phyloP scores from a whole-genome alignment of 2,797 vertebrate species.

The Paramormyrops hopkinsi region DNA sequence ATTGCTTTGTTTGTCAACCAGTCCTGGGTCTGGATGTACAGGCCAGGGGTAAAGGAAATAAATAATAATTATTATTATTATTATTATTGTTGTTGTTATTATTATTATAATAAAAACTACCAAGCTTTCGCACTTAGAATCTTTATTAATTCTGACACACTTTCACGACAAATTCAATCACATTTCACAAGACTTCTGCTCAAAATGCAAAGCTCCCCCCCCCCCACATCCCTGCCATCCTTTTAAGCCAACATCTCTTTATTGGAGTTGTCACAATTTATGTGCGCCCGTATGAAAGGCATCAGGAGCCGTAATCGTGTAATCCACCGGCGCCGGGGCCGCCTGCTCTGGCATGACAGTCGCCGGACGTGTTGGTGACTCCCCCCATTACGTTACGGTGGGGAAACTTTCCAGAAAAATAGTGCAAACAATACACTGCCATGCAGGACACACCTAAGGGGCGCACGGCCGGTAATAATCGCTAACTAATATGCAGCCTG shows the following conservation, averaged over 20 bases:
- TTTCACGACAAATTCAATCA: slow-evolving; percentile 95
- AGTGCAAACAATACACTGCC: slow-evolving; percentile 40
- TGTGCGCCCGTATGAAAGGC: slow-evolving; percentile 76
- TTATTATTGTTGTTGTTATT: neutral
- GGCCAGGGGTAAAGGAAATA: slow-evolving; percentile 50
- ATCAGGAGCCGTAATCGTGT: slow-evolving; percentile 71
- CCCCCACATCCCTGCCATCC: slow-evolving; percentile 51
- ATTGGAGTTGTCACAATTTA: slow-evolving; percentile 82
- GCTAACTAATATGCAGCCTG: neutral
- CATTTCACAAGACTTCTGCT: slow-evolving; percentile 71
- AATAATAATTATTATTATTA: slow-evolving; percentile 13
- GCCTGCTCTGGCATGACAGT: slow-evolving; percentile 65
- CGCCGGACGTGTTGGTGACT: slow-evolving; percentile 25
- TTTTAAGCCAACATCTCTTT: slow-evolving; percentile 75
- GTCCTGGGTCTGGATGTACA: slow-evolving; percentile 69
- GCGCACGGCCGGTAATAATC: neutral
- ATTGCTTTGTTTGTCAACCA: slow-evolving; percentile 73
- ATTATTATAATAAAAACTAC: slow-evolving; percentile 42
- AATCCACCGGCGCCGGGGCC: slow-evolving; percentile 71
- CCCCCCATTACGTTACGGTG: slow-evolving; percentile 59
- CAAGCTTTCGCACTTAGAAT: slow-evolving; percentile 74
- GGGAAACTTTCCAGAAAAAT: slow-evolving; percentile 74
- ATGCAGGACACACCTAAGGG: neutral
- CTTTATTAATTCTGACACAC: slow-evolving; percentile 96
- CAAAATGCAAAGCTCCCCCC: slow-evolving; percentile 74